Conservation (phyloP, 2,797 vertebrate species). For the Propithecus deckenii region DNA sequence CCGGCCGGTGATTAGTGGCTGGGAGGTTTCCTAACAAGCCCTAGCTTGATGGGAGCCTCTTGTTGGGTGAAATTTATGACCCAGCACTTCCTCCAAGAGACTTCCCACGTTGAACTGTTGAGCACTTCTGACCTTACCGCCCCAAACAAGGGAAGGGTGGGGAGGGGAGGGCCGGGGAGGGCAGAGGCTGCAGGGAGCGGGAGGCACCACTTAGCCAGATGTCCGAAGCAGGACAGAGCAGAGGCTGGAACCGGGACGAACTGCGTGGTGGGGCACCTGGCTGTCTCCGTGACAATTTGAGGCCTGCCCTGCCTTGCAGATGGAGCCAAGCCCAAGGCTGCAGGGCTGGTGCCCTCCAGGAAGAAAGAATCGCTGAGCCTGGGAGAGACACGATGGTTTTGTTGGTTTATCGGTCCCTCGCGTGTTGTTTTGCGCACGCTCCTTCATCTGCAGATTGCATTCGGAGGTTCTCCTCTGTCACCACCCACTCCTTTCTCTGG, state of each 20-base stretch:
- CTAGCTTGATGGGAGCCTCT: constrained; percentile 83
- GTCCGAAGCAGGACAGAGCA: constrained; percentile 84
- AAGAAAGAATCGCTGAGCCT: not conserved
- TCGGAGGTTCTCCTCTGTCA: not conserved
- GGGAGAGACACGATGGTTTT: not conserved
- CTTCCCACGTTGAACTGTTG: constrained; percentile 88
- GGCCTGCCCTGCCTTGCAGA: constrained; percentile 61
- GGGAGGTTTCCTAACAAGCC: constrained; percentile 82
- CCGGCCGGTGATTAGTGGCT: constrained; percentile 70
- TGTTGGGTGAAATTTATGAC: constrained; percentile 87
- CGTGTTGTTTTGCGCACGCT: not conserved
- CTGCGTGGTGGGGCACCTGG: constrained; percentile 53
- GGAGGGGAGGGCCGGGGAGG: constrained; percentile 16
- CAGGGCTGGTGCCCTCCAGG: not conserved
- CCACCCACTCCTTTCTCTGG: not conserved
- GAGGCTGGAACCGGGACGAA: constrained; percentile 80
- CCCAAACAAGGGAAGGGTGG: constrained; percentile 78
- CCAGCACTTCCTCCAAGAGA: constrained; percentile 86
- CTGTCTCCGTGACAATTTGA: constrained; percentile 79
- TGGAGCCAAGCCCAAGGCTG: constrained; percentile 75
- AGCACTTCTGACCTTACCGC: constrained; percentile 85
- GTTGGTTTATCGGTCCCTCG: accelerated
- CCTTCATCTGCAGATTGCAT: not conserved
- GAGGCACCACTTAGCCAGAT: constrained; percentile 79
- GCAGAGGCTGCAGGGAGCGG: not conserved